Conservation (phyloP, 1,140 invertebrate species). For the Macrocentrus cingulum region DNA sequence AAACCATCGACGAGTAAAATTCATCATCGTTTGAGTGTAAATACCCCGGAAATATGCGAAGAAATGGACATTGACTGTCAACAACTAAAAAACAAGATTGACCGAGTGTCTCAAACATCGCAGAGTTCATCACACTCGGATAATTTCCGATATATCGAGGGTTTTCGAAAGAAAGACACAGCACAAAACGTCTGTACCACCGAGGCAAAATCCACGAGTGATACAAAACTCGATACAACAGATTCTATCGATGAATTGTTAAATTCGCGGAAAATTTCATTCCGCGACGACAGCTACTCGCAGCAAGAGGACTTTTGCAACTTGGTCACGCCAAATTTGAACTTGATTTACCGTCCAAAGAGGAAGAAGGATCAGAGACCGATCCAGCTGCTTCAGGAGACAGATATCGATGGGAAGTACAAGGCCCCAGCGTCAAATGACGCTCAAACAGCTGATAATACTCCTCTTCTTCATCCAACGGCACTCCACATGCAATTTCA, state of each 20-base stretch:
- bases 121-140: constrained; percentile 21
- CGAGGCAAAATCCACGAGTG: constrained; percentile 26
- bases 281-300: constrained; percentile 43
- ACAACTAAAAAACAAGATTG: constrained; percentile 37
- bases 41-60: constrained; percentile 39
- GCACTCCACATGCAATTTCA: constrained; percentile 56
- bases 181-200: neutral
- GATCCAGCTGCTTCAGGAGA: constrained; percentile 30
- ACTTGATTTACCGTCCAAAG: constrained; percentile 47
- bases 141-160: constrained; percentile 26
- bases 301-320: constrained; percentile 50
- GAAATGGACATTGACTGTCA: constrained; percentile 36
- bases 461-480: constrained; percentile 44
- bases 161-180: constrained; percentile 14
- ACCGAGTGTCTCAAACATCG: constrained; percentile 19
- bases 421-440: constrained; percentile 15
- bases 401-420: constrained; percentile 26
- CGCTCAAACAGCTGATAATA: constrained; percentile 30
- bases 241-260: constrained; percentile 40
- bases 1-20: constrained; percentile 40
- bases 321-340: constrained; percentile 50
- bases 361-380: constrained; percentile 36
- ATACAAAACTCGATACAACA: constrained; percentile 35
- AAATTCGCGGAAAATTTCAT: constrained; percentile 51
- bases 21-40: constrained; percentile 35